Evolutionary conservation across 2,113 vertebrate genomes (phyloP), one percentile per base, ranked within the genome.

Genomic region (Pyrgilauda ruficollis): DNA sequence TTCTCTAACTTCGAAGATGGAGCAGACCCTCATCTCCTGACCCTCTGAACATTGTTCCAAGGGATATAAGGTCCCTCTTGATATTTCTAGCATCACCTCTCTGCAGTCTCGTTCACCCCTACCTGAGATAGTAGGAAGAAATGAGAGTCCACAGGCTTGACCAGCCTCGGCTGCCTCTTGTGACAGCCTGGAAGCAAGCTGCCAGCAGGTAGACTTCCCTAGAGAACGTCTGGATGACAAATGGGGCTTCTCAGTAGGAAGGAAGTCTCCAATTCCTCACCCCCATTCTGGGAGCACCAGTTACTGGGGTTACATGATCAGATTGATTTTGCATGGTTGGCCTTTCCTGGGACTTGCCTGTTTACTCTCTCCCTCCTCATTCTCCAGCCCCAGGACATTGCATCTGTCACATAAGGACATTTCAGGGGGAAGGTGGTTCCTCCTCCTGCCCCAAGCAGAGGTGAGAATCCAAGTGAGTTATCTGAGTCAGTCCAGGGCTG

Each of bases 271-370:
- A 63, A 2, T 69, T 22, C 26, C 19, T 63, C 47, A 22, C 19
- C 63, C 7, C 13, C 2, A 1, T 47, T 64, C 37, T 28, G 33
- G 37, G 16, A 26, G 11, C 28, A 50, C 24, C 3, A 9, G 12
- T 27, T 33, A 14, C 19, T 3, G 11, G 2, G 1, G n/a, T 20
- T 7, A 7, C 12, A 11, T 30, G 10, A 30, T 10, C 17, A 7
- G 22, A 59, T 20, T 1, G 0, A 8, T 13, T 55, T 37, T 49
- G 27, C n/a, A 53, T 0, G 0, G 23, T 8, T 72, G 27, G 12
- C 13, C 35, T 44, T 67, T 72, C 41, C 28, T 46, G 22, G 37
- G 22, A 41, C 16, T 84, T 39, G 27, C 5, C 66, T 16, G 0
- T 74, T 68, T 52, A 6, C n/a, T 58, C 18, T 30, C 19, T 52